A percentile compares a stretch with the other conserved stretches of the same genome.
phyloP scores from a whole-genome alignment of 2,113 vertebrate genomes.

The Taurulus bubalis region DNA sequence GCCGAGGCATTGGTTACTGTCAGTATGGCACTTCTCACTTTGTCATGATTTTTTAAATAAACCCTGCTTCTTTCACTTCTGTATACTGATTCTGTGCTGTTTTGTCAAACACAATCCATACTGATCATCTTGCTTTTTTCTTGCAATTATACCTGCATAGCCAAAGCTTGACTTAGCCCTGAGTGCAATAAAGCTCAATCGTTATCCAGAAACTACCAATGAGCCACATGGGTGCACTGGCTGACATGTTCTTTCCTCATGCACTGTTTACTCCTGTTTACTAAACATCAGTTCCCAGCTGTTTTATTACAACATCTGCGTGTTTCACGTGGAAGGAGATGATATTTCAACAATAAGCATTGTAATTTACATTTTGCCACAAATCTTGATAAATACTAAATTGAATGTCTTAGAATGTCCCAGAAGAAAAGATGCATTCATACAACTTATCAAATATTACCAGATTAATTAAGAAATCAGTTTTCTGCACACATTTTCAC shows the following conservation, averaged over 20 bases:
- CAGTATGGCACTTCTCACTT: slow-evolving; percentile 4
- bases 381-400: background rate
- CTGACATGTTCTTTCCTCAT: background rate
- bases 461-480: background rate
- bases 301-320: background rate
- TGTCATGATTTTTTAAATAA: slow-evolving; percentile 66
- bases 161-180: background rate
- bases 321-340: background rate
- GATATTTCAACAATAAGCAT: background rate
- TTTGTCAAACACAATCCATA: background rate
- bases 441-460: background rate
- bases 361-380: background rate
- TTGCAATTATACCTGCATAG: background rate
- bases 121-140: background rate
- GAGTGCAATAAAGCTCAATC: background rate
- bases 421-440: background rate
- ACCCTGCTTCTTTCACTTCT: slow-evolving; percentile 63
- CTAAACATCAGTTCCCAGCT: background rate
- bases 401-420: background rate
- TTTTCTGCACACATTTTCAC: background rate
- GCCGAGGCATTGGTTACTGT: slow-evolving; percentile 9
- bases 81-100: slow-evolving; percentile 20
- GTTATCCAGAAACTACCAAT: background rate
- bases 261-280: background rate
- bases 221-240: background rate